Evolutionary conservation across 2,797 vertebrate species (phyloP).

Genomic region (Nyctibius grandis): DNA sequence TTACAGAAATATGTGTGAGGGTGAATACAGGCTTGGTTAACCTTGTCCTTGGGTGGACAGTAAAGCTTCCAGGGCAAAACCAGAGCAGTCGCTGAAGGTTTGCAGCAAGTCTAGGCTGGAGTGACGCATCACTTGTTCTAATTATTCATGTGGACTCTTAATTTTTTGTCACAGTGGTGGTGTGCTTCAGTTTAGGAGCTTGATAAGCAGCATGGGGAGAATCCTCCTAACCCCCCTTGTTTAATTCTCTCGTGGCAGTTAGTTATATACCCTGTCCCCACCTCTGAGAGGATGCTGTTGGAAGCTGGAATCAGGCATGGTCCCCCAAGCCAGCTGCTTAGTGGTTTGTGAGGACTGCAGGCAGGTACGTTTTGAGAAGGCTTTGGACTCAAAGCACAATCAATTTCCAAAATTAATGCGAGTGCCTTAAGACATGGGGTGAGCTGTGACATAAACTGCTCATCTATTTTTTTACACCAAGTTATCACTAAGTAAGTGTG

Average conservation of each 20-base stretch:
- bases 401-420: background rate
- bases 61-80: background rate
- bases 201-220: background rate
- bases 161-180: background rate
- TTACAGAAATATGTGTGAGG: background rate
- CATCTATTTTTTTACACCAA: background rate
- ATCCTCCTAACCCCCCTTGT: background rate
- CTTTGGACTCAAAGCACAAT: background rate
- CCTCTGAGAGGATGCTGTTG: background rate
- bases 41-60: background rate
- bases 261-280: background rate
- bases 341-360: background rate
- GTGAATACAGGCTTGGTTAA: background rate
- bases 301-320: background rate
- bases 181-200: background rate
- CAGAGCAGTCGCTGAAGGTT: background rate
- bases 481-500: background rate
- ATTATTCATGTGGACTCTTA: background rate
- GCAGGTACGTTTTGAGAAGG: background rate
- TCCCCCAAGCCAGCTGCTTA: background rate
- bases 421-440: background rate
- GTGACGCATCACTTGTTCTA: background rate
- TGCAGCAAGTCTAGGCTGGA: background rate
- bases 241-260: background rate
- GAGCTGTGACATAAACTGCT: background rate